phyloP scores from a whole-genome alignment of 2,113 vertebrate species.

The Microtus richardsoni region DNA sequence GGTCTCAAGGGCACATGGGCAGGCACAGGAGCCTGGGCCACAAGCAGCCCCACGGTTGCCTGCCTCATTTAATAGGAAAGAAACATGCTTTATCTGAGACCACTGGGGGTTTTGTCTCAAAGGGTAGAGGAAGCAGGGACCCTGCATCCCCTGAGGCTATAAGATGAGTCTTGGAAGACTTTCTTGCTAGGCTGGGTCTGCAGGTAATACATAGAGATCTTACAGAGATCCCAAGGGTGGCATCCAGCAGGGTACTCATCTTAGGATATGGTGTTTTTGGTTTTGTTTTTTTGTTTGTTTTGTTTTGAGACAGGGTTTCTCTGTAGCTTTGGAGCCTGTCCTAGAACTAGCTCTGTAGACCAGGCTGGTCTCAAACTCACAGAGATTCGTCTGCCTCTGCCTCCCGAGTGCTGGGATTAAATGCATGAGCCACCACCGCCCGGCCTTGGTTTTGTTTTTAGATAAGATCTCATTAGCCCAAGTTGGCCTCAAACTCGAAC shows the following conservation, averaged over 20 bases:
- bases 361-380: too few species aligned
- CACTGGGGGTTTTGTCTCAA: conserved; percentile 14
- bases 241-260: not conserved
- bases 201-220: not conserved
- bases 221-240: not conserved
- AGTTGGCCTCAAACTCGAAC: not conserved
- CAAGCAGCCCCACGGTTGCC: not conserved
- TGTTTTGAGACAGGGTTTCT: too few species aligned
- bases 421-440: too few species aligned
- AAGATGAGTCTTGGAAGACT: not conserved
- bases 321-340: too few species aligned
- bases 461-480: not conserved
- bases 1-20: not conserved
- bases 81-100: not conserved
- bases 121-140: not conserved
- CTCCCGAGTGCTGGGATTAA: too few species aligned
- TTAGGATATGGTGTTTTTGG: not conserved
- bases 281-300: too few species aligned
- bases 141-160: not conserved
- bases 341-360: too few species aligned
- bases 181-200: not conserved
- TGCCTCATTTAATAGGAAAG: not conserved
- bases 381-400: too few species aligned
- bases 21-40: not conserved
- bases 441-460: not conserved